Percentiles rank a stretch among this genome's conserved stretches.
Evolutionary conservation across 2,113 vertebrate species (phyloP).

Genomic region (Thermophis baileyi): DNA sequence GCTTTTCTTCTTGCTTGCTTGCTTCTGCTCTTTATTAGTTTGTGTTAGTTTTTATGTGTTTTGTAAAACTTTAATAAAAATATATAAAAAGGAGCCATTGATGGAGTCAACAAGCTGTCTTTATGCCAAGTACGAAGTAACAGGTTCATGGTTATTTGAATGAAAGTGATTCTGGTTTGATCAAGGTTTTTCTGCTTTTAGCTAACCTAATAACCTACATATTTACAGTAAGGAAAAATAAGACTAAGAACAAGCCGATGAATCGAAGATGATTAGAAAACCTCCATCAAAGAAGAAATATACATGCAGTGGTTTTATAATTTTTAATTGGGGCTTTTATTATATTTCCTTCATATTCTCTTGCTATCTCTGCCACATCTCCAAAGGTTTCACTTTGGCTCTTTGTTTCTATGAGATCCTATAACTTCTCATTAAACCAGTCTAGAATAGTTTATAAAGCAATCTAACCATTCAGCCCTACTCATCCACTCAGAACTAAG

Average conservation of each 20-base stretch:
- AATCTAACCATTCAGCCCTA: background rate
- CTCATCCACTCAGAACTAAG: background rate
- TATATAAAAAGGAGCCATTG: background rate
- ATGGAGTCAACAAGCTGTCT: background rate
- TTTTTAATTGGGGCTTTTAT: background rate
- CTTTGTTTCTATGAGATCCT: background rate
- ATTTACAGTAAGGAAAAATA: too few species aligned
- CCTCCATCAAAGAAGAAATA: background rate
- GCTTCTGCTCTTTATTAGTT: too few species aligned
- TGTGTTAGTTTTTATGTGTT: too few species aligned
- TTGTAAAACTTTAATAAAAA: too few species aligned
- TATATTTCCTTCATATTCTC: background rate
- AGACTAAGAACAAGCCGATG: background rate
- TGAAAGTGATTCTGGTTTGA: background rate
- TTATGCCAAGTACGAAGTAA: background rate
- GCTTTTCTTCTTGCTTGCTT: background rate
- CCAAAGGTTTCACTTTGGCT: background rate
- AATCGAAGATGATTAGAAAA: background rate
- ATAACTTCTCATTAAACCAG: background rate
- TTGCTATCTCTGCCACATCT: background rate
- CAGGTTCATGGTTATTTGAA: background rate
- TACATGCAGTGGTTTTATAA: background rate
- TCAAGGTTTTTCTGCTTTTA: background rate
- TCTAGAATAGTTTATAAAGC: background rate
- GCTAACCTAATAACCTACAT: background rate